These are phyloP conservation scores for Myotis myotis DNA, from an alignment of 2,797 vertebrate species.

Conservation along the genomic window DNA sequence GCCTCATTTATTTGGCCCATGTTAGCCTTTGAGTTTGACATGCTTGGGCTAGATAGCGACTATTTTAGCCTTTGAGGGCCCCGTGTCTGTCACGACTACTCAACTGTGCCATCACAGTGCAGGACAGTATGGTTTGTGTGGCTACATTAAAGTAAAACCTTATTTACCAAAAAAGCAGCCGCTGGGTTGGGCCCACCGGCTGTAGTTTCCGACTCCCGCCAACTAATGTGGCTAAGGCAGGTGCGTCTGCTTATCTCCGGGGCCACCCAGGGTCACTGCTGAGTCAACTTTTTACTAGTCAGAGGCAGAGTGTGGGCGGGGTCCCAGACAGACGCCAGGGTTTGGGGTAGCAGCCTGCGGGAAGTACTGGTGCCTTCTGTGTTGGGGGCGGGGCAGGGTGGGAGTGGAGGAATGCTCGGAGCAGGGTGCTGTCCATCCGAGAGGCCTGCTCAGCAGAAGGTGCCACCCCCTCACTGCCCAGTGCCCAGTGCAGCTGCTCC, in stretches of 20 bases:
- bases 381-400: not conserved
- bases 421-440: not conserved
- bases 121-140: not conserved
- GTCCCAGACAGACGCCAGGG: not conserved
- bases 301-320: not conserved
- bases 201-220: not conserved
- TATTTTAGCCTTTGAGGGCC: not conserved
- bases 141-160: constrained; percentile 5
- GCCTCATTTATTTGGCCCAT: too few species aligned
- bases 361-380: not conserved
- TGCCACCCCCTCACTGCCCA: not conserved
- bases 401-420: not conserved
- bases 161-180: constrained; percentile 16
- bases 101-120: not conserved
- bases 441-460: not conserved
- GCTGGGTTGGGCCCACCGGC: not conserved
- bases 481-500: rapidly evolving
- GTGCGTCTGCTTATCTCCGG: not conserved
- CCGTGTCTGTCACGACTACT: not conserved
- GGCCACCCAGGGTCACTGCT: not conserved
- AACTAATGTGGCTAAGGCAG: not conserved
- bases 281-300: not conserved
- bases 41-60: not conserved
- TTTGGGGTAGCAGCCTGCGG: not conserved
- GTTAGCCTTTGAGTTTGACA: too few species aligned